These are phyloP conservation scores for Dasyprocta punctata DNA, from an alignment of 2,113 vertebrate species.

Conservation along the genomic window DNA sequence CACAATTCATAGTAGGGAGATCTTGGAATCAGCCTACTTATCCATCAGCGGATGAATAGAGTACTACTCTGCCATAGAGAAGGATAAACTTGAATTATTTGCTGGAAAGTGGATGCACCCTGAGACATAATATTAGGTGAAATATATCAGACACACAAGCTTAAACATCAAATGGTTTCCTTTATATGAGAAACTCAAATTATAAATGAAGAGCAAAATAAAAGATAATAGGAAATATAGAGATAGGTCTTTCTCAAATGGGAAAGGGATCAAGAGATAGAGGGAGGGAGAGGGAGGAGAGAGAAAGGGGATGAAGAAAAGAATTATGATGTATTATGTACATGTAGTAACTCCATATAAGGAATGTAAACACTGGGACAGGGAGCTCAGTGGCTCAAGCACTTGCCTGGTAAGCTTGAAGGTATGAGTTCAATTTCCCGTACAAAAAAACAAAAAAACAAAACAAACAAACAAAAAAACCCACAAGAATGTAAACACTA, in stretches of 20 bases:
- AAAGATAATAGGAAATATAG: neutral
- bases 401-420: too few relatives aligned
- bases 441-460: too few relatives aligned
- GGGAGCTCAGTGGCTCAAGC: too few relatives aligned
- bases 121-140: neutral
- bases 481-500: neutral
- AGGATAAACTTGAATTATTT: neutral
- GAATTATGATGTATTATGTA: neutral
- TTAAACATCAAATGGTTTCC: neutral
- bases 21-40: neutral
- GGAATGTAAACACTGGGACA: neutral
- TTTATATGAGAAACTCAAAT: neutral
- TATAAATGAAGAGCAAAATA: neutral
- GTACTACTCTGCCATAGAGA: neutral
- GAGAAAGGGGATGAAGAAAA: neutral
- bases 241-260: neutral
- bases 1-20: neutral
- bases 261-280: neutral
- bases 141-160: neutral
- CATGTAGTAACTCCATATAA: neutral
- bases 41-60: neutral
- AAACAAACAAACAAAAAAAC: too few relatives aligned
- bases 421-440: too few relatives aligned
- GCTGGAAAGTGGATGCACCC: too few relatives aligned
- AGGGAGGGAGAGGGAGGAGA: neutral